Evolutionary conservation across 2,113 vertebrate genomes (phyloP).

Genomic region (Canis aureus): DNA sequence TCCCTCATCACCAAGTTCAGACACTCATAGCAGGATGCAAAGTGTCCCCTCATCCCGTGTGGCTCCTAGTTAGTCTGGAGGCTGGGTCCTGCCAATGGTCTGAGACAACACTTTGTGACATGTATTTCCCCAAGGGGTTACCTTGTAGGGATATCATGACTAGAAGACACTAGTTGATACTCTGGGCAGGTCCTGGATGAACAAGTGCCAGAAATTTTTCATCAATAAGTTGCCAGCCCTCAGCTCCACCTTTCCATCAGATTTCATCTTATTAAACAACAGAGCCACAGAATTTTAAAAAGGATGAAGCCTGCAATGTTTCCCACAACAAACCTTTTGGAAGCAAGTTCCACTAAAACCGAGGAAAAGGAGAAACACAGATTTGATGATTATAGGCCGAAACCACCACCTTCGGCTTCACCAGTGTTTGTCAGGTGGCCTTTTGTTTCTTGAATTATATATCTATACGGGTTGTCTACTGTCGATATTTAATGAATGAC

Average conservation of each 20-base stretch:
- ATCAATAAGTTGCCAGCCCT: neutral
- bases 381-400: neutral
- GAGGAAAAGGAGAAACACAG: neutral
- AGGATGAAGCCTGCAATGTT: neutral
- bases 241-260: neutral
- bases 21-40: neutral
- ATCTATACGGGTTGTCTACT: neutral
- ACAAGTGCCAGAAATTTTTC: neutral
- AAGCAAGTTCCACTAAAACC: slow-evolving; percentile 29
- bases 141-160: neutral
- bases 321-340: neutral
- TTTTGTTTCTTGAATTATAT: neutral
- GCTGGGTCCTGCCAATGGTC: neutral
- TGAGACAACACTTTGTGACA: neutral
- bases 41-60: neutral
- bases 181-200: neutral
- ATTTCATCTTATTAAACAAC: neutral
- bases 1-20: neutral
- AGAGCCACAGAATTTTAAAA: neutral
- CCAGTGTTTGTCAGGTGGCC: neutral
- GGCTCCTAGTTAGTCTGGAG: neutral
- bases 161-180: neutral
- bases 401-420: neutral
- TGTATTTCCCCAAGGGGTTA: neutral
- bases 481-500: neutral